Evolutionary conservation across 2,113 vertebrate species (phyloP), one percentile per base, ranked within the genome.

Genomic region (Camelus bactrianus): DNA sequence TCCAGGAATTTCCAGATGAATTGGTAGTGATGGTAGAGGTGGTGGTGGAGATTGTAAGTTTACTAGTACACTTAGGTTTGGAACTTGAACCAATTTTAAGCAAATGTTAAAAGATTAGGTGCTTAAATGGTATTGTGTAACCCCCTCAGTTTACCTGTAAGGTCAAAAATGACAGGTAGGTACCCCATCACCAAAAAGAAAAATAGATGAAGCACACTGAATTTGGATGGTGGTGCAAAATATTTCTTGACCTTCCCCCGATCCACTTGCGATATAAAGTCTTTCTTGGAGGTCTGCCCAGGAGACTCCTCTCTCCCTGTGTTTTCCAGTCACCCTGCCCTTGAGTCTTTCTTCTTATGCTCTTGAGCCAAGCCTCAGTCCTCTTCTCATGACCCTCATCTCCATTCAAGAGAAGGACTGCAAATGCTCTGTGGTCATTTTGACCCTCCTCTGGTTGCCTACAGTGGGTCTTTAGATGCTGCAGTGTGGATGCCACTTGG

Each of bases 321-420:
- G 58, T 38, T 95, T 35, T 35, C 86, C 30, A 28, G 42, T 90
- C 12, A 0, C 30, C n/a, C 38, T 70, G 32, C 22, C 11, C 11
- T 67, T 42, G 8, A 6, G 16, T 64, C 69, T 72, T 46, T 54
- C 35, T 30, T 56, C 22, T 76, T 24, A 32, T 62, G 11, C 81
- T 60, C 3, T 65, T 14, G 19, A 56, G 32, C 5, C 38, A 28
- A 81, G 28, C 9, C 60, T 70, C 9, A 0, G 50, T 86, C 22
- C 30, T 69, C 16, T 85, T 35, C 22, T 50, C 9, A 4, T 60
- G 26, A 64, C 9, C 15, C 6, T 32, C 9, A 3, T 12, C 17
- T 35, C 12, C 1, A 3, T 16, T 24, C 28, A 14, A 28, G 65
- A 26, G 22, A 5, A 46, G 38, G 9, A 1, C 48, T 3, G 0